These are phyloP conservation scores for Nymphalis urticae DNA, from an alignment of 2,888 invertebrate genomes.

Conservation along the genomic window DNA sequence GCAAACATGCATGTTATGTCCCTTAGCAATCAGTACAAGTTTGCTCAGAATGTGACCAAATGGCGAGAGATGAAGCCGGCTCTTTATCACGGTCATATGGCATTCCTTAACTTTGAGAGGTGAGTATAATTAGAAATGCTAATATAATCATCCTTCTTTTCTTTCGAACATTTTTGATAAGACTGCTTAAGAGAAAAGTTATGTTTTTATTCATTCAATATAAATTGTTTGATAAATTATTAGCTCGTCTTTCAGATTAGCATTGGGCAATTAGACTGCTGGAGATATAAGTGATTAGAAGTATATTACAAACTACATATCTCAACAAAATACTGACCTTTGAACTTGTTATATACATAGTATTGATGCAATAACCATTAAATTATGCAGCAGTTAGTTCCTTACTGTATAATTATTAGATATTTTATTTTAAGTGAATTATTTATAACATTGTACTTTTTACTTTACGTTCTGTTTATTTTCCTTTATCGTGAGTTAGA, in stretches of 20 bases:
- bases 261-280: no score
- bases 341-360: no score
- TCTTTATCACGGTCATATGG: conserved; percentile 98
- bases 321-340: no score
- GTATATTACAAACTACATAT: no score
- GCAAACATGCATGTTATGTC: conserved; percentile 98
- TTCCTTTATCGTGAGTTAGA: no score
- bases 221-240: no score
- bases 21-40: conserved; percentile 92
- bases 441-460: not conserved
- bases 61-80: conserved; percentile 97
- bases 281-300: no score
- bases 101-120: conserved; percentile 97
- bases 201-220: no score
- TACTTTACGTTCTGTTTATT: no score
- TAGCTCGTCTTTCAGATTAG: no score
- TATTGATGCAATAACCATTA: not conserved
- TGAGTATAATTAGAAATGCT: conserved; percentile 65
- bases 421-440: not conserved
- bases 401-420: not conserved
- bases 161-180: no score
- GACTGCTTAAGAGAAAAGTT: no score
- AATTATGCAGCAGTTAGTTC: not conserved
- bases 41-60: conserved; percentile 93
- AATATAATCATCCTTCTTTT: not conserved